Base-by-base conservation (phyloP, 2,113 vertebrate genomes). In the Helogale parvula region DNA sequence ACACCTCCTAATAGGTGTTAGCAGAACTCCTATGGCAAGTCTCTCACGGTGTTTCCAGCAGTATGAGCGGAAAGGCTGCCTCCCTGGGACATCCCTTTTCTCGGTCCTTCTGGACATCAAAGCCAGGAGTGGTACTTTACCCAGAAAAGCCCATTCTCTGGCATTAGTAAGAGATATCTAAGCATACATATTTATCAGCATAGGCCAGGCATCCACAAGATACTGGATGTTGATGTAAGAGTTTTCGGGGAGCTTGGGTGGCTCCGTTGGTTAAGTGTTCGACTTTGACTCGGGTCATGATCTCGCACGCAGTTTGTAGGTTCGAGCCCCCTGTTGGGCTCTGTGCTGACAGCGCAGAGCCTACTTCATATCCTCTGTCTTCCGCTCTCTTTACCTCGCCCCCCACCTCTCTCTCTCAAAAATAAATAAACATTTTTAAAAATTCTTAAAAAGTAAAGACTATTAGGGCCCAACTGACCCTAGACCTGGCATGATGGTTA, bases 41-140 rank as follows among this genome's bases (percentile, higher is more conserved):
- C 84, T 96, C 86, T 90, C 90, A 92, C 72, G 79, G 90, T 88
- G 96, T 96, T 98, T 86, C 97, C 82, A 96, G 93, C 96, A 68
- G 65, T 63, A 31, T 19, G 15, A 94, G 85, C 76, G 84, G 41
- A 77, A 66, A 57, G 77, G 21, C 54, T 33, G 80, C 27, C 90
- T 96, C 60, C 80, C 33, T 69, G 71, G 84, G 87, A 63, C 71
- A 14, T 21, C 83, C 92, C 84, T 91, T 97, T 95, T 95, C 94
- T 65, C 0, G 8, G 41, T 96, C 92, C 83, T 94, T 98, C 50
- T 68, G 94, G 82, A 66, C 81, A 14, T 6, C 69, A 69, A 66
- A 90, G 80, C 72, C 38, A 77, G 69, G 57, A 25, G 16, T 41
- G n/a, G 1, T 47, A 15, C 66, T 52, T 47, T 35, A 21, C 16